These are phyloP conservation scores for Malaclemys terrapin DNA, from an alignment of 2,113 vertebrate species.

Conservation along the genomic window DNA sequence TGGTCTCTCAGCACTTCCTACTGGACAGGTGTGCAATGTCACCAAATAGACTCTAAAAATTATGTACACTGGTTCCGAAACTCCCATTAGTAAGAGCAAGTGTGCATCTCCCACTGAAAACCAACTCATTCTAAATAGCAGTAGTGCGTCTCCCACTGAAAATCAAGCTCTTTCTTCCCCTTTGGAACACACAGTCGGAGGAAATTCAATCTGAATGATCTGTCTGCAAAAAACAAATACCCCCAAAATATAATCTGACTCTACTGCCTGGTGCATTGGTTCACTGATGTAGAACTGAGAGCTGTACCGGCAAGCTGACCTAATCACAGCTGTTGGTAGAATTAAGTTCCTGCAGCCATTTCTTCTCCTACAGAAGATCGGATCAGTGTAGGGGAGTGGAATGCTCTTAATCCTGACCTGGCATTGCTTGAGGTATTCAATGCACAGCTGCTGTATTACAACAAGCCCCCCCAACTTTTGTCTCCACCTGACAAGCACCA, in stretches of 20 bases:
- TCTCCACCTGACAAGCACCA: background rate
- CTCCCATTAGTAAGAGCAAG: background rate
- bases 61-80: background rate
- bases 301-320: fast-evolving
- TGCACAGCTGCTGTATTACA: conserved; percentile 1
- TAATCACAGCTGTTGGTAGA: background rate
- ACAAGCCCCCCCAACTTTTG: background rate
- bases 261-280: background rate
- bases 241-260: background rate
- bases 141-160: fast-evolving
- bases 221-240: background rate
- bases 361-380: fast-evolving
- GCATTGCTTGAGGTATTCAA: background rate
- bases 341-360: fast-evolving
- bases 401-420: background rate
- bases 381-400: background rate
- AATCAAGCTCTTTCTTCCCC: background rate
- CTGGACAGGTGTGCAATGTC: background rate
- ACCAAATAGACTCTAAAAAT: background rate
- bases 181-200: background rate
- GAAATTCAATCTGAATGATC: background rate
- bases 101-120: background rate
- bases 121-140: background rate
- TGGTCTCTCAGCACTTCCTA: conserved; percentile 32
- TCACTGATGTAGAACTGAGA: background rate